Evolutionary conservation across 1,140 invertebrate species (phyloP).

Genomic region (Halotydeus destructor): DNA sequence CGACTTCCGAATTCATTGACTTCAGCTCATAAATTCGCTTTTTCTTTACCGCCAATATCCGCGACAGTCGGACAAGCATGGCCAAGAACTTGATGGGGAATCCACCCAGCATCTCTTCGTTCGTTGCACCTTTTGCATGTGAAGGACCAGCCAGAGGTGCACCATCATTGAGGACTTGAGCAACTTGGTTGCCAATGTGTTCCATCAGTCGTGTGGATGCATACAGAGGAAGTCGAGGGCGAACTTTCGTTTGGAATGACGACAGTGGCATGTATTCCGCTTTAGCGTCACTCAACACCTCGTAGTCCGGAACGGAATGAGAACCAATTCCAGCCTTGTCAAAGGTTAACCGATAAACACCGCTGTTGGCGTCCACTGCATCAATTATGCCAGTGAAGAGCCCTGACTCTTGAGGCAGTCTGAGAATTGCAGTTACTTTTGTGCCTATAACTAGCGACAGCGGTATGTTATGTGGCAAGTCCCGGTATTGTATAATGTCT

Average conservation of each 20-base stretch:
- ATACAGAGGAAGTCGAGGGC: conserved; percentile 29
- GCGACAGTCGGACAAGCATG: conserved; percentile 62
- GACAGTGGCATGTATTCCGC: conserved; percentile 71
- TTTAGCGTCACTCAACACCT: conserved; percentile 78
- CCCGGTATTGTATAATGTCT: conserved; percentile 56
- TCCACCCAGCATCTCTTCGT: conserved; percentile 40
- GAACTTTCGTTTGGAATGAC: conserved; percentile 58
- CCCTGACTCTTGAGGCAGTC: conserved; percentile 86
- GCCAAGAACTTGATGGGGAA: conserved; percentile 68
- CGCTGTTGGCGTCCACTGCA: conserved; percentile 88
- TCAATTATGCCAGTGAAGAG: conserved; percentile 88
- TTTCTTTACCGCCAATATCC: conserved; percentile 61
- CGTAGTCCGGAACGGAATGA: conserved; percentile 86
- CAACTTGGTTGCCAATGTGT: conserved; percentile 6
- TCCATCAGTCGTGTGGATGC: conserved; percentile 11
- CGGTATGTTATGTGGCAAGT: conserved; percentile 86
- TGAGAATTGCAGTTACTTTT: conserved; percentile 61
- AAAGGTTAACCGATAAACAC: conserved; percentile 93
- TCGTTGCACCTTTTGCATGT: conserved; percentile 12
- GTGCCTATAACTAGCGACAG: conserved; percentile 87
- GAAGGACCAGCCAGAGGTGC: neutral
- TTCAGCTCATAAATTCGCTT: conserved; percentile 54
- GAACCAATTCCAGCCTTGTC: conserved; percentile 79
- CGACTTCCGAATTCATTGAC: conserved; percentile 73
- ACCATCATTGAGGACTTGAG: conserved; percentile 5